Evolutionary conservation across 2,888 invertebrate genomes (phyloP).

Genomic region (Tachina fera): DNA sequence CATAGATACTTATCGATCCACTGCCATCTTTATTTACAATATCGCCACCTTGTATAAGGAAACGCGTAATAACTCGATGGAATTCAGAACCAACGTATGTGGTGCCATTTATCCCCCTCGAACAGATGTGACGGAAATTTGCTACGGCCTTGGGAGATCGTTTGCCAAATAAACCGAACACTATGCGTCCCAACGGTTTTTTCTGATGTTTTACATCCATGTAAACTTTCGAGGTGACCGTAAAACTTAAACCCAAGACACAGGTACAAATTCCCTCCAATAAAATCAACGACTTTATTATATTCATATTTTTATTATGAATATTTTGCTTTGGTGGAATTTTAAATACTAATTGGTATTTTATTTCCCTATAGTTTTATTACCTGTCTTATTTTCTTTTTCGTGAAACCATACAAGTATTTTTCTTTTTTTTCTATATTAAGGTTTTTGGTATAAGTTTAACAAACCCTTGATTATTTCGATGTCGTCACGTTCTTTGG

Average conservation of each 20-base stretch:
- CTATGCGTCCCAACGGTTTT: conserved; percentile 89
- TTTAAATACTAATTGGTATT: conserved; percentile 41
- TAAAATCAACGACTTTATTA: conserved; percentile 64
- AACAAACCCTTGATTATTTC: conserved; percentile 56
- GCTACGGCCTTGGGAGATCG: conserved; percentile 92
- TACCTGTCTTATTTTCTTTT: conserved; percentile 29
- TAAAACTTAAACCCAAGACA: conserved; percentile 77
- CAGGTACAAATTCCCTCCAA: conserved; percentile 62
- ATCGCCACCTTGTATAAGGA: conserved; percentile 97
- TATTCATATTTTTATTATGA: conserved; percentile 71
- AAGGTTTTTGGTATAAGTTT: conserved; percentile 41
- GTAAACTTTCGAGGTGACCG: conserved; percentile 86
- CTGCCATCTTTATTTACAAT: conserved; percentile 90
- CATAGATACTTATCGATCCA: conserved; percentile 94
- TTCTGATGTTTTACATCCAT: conserved; percentile 91
- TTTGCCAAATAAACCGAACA: conserved; percentile 92
- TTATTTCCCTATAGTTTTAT: conserved; percentile 34
- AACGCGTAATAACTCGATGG: conserved; percentile 93
- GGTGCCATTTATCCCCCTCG: conserved; percentile 89
- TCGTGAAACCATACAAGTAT: conserved; percentile 56
- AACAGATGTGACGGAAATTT: conserved; percentile 93
- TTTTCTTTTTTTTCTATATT: not conserved
- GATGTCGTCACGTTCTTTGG: conserved; percentile 38
- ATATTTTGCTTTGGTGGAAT: conserved; percentile 35
- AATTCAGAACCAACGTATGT: conserved; percentile 91